Conservation (phyloP, 2,113 vertebrate species). For the Mustela lutreola region DNA sequence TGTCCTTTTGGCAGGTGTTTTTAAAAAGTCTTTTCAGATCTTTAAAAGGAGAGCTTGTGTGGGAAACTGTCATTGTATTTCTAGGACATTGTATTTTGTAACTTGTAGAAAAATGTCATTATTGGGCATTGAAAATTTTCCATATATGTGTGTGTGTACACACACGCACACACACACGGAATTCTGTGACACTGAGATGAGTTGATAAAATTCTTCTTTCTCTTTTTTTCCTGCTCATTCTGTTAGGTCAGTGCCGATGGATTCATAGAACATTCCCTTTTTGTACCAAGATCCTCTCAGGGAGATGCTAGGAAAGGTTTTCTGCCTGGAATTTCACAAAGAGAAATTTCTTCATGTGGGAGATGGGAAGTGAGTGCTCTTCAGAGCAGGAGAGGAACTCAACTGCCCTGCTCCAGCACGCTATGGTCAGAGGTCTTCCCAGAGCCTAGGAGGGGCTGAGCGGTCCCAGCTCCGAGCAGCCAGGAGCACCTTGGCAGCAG, state of each 20-base stretch:
- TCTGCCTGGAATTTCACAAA: slow-evolving; percentile 40
- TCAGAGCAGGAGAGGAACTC: slow-evolving; percentile 8
- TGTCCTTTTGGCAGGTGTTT: neutral
- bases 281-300: neutral
- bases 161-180: too few species aligned
- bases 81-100: neutral
- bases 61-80: neutral
- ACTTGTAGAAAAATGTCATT: slow-evolving; percentile 28
- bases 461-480: rapidly evolving
- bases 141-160: neutral
- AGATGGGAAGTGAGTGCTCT: neutral
- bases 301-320: neutral
- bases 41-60: neutral
- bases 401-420: neutral
- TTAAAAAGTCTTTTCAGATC: neutral
- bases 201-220: neutral
- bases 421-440: neutral
- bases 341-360: neutral
- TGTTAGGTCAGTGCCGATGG: neutral
- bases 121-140: neutral
- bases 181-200: neutral
- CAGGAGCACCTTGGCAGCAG: neutral
- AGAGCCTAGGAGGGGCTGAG: neutral
- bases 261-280: neutral
- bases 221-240: neutral